Conservation (phyloP, 2,797 vertebrate genomes). For the Artibeus lituratus region DNA sequence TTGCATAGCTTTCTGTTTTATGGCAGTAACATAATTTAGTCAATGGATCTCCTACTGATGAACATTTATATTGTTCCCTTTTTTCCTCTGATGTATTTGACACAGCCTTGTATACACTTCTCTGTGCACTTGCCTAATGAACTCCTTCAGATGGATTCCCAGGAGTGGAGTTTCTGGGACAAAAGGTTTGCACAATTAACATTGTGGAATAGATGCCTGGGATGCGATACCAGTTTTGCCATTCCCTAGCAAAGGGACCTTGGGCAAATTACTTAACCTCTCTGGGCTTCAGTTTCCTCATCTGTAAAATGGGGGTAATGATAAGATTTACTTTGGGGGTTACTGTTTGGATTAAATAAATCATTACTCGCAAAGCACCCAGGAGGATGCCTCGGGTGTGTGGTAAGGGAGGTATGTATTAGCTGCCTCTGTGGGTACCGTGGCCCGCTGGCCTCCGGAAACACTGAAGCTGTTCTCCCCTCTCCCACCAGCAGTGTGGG, state of each 20-base stretch:
- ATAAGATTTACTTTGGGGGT: background rate
- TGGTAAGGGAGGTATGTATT: background rate
- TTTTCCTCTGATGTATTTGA: conserved; percentile 1
- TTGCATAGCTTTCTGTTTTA: conserved; percentile 66
- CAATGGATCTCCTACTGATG: conserved; percentile 28
- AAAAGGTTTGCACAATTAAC: conserved; percentile 14
- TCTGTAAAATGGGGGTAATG: conserved; percentile 30
- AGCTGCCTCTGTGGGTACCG: background rate
- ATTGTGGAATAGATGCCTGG: background rate
- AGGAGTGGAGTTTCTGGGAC: conserved; percentile 28
- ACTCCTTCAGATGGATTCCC: conserved; percentile 35
- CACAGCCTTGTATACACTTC: background rate
- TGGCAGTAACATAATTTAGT: conserved; percentile 41
- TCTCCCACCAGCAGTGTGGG: background rate
- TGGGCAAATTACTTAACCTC: background rate
- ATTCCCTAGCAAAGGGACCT: background rate
- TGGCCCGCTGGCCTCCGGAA: background rate
- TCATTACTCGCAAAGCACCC: background rate
- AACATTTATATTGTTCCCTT: conserved; percentile 3
- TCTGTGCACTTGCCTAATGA: conserved; percentile 29
- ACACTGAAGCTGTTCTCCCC: background rate
- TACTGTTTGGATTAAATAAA: background rate
- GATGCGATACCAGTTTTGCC: background rate
- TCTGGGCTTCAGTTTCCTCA: conserved; percentile 26
- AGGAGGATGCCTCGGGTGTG: background rate